Conservation (phyloP, 2,797 vertebrate genomes). For the Aselliscus stoliczkanus region DNA sequence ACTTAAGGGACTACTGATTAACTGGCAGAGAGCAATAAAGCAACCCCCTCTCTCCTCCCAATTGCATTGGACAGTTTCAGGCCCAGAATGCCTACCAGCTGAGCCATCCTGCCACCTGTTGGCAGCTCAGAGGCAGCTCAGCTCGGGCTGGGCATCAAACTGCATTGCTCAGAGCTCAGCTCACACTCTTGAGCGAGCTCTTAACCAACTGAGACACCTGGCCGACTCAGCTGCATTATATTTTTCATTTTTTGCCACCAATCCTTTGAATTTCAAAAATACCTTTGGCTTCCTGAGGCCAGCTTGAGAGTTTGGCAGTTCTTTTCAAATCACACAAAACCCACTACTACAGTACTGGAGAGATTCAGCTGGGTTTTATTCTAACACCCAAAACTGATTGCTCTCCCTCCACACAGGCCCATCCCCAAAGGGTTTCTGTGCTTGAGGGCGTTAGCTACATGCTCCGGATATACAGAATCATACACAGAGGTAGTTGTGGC, state of each 20-base stretch:
- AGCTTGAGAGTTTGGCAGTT: not conserved
- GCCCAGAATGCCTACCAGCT: not conserved
- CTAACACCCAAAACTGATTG: not conserved
- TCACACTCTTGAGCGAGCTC: no score
- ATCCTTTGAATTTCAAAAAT: not conserved
- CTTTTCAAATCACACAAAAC: not conserved
- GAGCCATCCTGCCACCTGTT: no score
- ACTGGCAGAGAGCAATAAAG: not conserved
- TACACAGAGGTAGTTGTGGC: fast-evolving
- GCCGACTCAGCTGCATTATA: not conserved
- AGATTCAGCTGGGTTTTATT: not conserved
- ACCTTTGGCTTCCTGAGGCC: not conserved
- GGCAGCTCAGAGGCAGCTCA: no score
- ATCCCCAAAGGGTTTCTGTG: not conserved
- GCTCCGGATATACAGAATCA: not conserved
- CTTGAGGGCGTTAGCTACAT: not conserved
- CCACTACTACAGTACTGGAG: not conserved
- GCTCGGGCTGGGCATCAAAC: no score
- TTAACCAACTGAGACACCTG: no score
- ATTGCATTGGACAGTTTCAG: not conserved
- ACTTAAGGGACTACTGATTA: not conserved
- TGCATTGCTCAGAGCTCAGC: no score
- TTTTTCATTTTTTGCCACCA: not conserved
- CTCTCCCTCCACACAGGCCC: not conserved
- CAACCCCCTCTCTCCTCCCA: not conserved